phyloP scores from a whole-genome alignment of 1,140 invertebrate species.

The Zelostemma sp. region DNA sequence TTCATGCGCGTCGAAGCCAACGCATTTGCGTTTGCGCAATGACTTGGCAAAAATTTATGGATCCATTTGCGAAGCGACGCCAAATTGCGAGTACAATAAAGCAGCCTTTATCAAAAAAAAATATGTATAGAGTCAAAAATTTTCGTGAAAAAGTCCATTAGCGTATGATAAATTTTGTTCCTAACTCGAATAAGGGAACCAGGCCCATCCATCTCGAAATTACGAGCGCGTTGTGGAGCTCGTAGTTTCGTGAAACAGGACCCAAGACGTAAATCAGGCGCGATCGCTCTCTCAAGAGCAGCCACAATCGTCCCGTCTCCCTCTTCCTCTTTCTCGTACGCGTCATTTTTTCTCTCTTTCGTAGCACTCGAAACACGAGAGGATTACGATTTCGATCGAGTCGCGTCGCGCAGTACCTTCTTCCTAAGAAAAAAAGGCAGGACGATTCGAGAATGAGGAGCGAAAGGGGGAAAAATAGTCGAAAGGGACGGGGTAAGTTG shows the following conservation, averaged over 20 bases:
- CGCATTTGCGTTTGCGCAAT: neutral
- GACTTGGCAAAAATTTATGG: neutral
- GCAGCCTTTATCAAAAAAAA: neutral
- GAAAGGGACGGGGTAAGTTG: slow-evolving; percentile 30
- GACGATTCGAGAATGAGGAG: slow-evolving; percentile 15
- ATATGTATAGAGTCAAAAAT: neutral
- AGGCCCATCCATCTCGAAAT: slow-evolving; percentile 24
- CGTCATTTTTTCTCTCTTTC: slow-evolving; percentile 36
- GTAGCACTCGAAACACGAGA: slow-evolving; percentile 48
- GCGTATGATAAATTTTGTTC: slow-evolving; percentile 21
- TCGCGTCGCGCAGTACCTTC: slow-evolving; percentile 27
- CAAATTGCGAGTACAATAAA: neutral
- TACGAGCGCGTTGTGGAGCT: slow-evolving; percentile 24
- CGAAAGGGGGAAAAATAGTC: slow-evolving; percentile 36
- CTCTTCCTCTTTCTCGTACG: slow-evolving; percentile 4
- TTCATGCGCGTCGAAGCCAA: too few relatives aligned
- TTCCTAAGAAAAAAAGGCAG: slow-evolving; percentile 36
- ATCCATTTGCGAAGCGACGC: slow-evolving; percentile 1
- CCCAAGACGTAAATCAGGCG: slow-evolving; percentile 50
- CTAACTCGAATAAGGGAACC: slow-evolving; percentile 12
- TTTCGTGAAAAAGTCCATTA: neutral
- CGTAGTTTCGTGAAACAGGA: slow-evolving; percentile 50
- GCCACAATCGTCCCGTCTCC: slow-evolving; percentile 13
- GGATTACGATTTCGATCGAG: slow-evolving; percentile 58
- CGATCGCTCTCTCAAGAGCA: slow-evolving; percentile 33